Evolutionary conservation across 2,888 invertebrate genomes (phyloP), one percentile per base, ranked within the genome.

Genomic region (Trichogramma evanescens): DNA sequence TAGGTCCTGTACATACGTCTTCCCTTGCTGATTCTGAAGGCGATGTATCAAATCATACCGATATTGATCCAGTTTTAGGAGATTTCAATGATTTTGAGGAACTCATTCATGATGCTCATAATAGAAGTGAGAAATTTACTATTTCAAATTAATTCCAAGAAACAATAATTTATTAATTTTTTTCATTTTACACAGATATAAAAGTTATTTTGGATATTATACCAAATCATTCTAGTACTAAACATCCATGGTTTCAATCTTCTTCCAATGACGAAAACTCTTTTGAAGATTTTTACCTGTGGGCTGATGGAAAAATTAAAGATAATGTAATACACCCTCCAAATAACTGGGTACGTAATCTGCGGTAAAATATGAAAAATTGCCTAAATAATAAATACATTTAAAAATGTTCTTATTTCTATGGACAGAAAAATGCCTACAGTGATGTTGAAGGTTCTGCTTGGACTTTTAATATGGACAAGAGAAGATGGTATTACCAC

Each of bases 401-500:
- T 6, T 48, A 2, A 48, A 9, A 5, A 44, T 7, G 9, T 64
- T 58, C n/a, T 71, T 69, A 80, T 80, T 0, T 66, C 46, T 66
- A 55, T 58, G 13, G 73, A n/a, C 66, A 85, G 84, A 65, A 81
- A 40, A 86, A 84, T 70, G 82, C 83, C 0, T 89, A 89, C 69
- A 83, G 84, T 54, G 56, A 69, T 7, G 51, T 60, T 6, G 50
- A 63, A 38, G 88, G 86, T 52, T 83, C 87, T 5, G 88, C 89
- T 0, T 92, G 93, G 92, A 81, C 82, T 9, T 93, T 86, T 81
- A 81, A 83, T 65, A 80, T 82, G 0, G 73, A 73, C 10, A 82
- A 91, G 10, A 77, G 84, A 64, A 87, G 89, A 71, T 93, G 81
- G 72, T 95, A 92, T 75, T 82, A 89, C 1, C 94, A 95, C 75